Base-by-base conservation (phyloP, 2,113 vertebrate species). In the Cryptotis parvus region DNA sequence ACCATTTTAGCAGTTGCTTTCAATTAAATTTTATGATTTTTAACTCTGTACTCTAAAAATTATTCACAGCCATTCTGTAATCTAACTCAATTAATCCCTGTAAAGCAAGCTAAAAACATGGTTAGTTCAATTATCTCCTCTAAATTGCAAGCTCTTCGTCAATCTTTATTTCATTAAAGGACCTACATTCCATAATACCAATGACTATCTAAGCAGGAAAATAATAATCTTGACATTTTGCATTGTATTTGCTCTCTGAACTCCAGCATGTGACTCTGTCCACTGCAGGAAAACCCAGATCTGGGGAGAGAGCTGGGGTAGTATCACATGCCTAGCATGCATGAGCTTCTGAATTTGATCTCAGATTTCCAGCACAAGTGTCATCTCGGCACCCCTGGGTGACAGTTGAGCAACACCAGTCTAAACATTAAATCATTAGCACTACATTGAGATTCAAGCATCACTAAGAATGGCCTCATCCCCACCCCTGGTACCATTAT, bases 1-100 rank as follows among this genome's bases (percentile, higher is more conserved):
- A n/a, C 58, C 73, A 70, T 49, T 84, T 87, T 22, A 70, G 86
- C 49, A 90, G 33, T 82, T 85, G 39, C 16, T 85, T 89, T 83
- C 70, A 66, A 45, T 49, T 82, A 90, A 83, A 45, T 87, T 43
- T 81, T 31, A 90, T 37, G 4, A 79, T 78, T n/a, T 31, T 61
- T 76, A 73, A 49, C 6, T 73, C 39, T 74, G 27, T 14, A 41
- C 4, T 82, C 31, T 87, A 31, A 33, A 73, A 43, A 73, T 58
- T 33, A 4, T 75, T 81, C 33, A 45, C 39, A 94, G 58, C 27
- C 22, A 68, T 37, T 35, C 15, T 65, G 31, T 27, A 61, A 61
- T 81, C 31, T 73, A 18, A 82, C 41, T 79, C 24, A 66, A 2
- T 1, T 35, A 14, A 79, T 29, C 6, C 43, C n/a, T 31, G 9